Evolutionary conservation across 2,888 invertebrate species (phyloP), one percentile per base, ranked within the genome.

Genomic region (Sphinx pinastri): DNA sequence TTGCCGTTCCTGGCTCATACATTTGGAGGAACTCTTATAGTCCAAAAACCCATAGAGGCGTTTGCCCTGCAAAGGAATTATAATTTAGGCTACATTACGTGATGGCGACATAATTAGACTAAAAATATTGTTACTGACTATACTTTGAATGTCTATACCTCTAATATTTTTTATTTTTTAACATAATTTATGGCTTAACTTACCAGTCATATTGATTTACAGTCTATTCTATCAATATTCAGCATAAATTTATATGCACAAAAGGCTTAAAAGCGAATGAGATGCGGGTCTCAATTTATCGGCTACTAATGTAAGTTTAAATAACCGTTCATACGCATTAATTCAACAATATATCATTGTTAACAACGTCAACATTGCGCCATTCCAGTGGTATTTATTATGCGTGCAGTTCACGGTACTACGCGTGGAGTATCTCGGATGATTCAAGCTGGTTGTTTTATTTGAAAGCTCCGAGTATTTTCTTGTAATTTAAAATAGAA

Each of bases 281-380:
- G 77, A 91, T 90, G 88, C 90, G 90, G 91, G 91, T 77, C 77
- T 75, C 74, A 78, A 81, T 84, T 81, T 88, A 92, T 92, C 87
- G 88, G 87, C 84, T 87, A 84, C 82, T 85, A 82, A 89, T 88
- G 81, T 82, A 80, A 84, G 83, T 88, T 89, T 86, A 84, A 89
- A 89, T 86, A 84, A 82, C 80, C 83, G 84, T 88, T 85, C 79
- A 82, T 84, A 79, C 80, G 79, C 82, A 87, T 89, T 81, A 84
- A 83, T 83, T 81, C 76, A 72, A 79, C 79, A 79, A 79, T 91
- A 89, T 89, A 89, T 89, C 89, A 88, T 88, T 82, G 86, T 89
- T 89, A 88, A 86, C 84, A 82, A 49, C 49, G 76, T 80, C 76
- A 75, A 81, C 80, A 77, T 72, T 77, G 82, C 81, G 82, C 81